Base-by-base conservation (phyloP, 2,888 invertebrate species). In the Harpalus rufipes region DNA sequence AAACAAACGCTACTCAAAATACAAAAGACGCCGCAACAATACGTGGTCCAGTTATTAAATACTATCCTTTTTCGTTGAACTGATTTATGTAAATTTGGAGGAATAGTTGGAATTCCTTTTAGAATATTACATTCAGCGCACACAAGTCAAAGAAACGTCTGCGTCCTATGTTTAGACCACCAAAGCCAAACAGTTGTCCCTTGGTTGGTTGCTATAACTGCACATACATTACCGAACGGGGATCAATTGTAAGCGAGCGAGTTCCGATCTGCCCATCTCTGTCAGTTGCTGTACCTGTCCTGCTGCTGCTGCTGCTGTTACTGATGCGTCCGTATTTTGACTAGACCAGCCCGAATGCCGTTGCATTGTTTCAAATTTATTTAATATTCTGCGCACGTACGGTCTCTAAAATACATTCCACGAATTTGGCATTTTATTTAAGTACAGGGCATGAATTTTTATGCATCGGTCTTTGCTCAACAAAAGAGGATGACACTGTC, bases 341-440 rank as follows among this genome's bases (percentile, higher is more conserved):
- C 83, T 76, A 76, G 84, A 65, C 65, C 58, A 63, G 91, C 91
- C 90, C 90, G 89, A 89, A 91, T 91, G 90, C 91, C 90, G 88
- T 88, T 88, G 90, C 91, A 91, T 91, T 91, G 91, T 91, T 90
- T 90, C 87, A 88, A 89, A 89, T 89, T 91, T 91, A 89, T 89
- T 91, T 91, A 89, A 90, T 90, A 91, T 91, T 91, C 91, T 87
- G 90, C 90, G 89, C 91, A 90, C 91, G 91, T 90, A 85, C 87
- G 84, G 85, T 86, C 86, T 87, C 87, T 87, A 87, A 89, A 88
- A 88, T 88, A 88, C 88, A 88, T 88, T 88, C 88, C 88, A 86
- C 86, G 88, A 88, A 88, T 89, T 88, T 87, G 87, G 87, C 87
- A 86, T 87, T 87, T 85, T 85, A 85, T 85, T 79, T 85, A 79